These are phyloP conservation scores for Apocheima hispidaria DNA, from an alignment of 2,888 invertebrate genomes.

Conservation along the genomic window DNA sequence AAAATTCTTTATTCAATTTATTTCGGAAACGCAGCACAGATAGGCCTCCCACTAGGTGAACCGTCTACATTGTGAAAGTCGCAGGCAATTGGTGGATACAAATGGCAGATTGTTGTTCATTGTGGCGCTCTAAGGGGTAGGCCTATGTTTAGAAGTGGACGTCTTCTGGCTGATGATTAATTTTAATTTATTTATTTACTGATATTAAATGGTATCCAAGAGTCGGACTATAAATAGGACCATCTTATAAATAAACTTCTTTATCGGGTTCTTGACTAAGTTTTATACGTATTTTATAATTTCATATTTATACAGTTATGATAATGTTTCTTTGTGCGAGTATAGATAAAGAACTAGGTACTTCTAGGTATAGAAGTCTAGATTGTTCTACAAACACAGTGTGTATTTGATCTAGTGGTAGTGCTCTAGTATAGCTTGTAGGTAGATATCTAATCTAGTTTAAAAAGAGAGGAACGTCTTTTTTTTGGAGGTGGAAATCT, in stretches of 20 bases:
- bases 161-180: too few relatives aligned
- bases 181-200: too few relatives aligned
- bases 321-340: slow-evolving; percentile 70
- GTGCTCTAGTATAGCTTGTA: too few relatives aligned
- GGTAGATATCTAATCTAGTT: too few relatives aligned
- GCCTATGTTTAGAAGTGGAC: not conserved
- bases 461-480: too few relatives aligned
- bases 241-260: slow-evolving; percentile 78
- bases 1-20: too few relatives aligned
- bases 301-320: slow-evolving; percentile 37
- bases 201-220: not conserved
- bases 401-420: not conserved
- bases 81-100: too few relatives aligned
- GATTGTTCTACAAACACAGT: slow-evolving; percentile 18
- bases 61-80: too few relatives aligned
- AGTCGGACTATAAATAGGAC: slow-evolving; percentile 64
- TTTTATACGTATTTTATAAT: slow-evolving; percentile 50
- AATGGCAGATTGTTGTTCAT: too few relatives aligned
- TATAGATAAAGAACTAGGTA: slow-evolving; percentile 65
- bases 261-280: slow-evolving; percentile 61
- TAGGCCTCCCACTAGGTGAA: too few relatives aligned
- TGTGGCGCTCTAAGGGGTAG: not conserved
- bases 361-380: slow-evolving; percentile 23
- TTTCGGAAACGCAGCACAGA: too few relatives aligned
- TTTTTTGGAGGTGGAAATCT: too few relatives aligned